These are phyloP conservation scores for Drosophila cognata DNA, from an alignment of 2,888 invertebrate genomes.

Conservation along the genomic window DNA sequence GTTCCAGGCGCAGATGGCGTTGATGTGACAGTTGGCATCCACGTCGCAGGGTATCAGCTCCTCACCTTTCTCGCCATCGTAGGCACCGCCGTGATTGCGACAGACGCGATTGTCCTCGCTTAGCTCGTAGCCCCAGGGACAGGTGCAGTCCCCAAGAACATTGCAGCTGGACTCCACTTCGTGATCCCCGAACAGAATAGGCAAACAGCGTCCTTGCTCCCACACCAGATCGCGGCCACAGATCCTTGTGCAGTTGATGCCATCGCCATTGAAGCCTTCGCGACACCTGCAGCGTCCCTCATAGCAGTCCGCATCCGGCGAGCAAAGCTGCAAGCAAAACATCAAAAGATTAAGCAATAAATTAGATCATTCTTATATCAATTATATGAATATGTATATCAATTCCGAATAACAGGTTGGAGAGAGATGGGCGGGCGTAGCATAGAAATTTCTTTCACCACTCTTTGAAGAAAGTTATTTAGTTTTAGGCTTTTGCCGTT, in stretches of 20 bases:
- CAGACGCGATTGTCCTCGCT: constrained; percentile 80
- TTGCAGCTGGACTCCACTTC: constrained; percentile 82
- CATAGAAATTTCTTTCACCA: background rate
- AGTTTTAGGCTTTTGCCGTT: background rate
- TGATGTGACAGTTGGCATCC: constrained; percentile 91
- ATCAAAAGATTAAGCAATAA: background rate
- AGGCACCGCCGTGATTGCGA: constrained; percentile 52
- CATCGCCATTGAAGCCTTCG: constrained; percentile 90
- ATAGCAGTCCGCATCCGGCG: constrained; percentile 91
- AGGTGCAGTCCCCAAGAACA: constrained; percentile 85
- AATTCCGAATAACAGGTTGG: background rate
- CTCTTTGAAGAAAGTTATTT: background rate
- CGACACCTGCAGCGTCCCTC: constrained; percentile 90
- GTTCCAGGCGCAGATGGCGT: constrained; percentile 91
- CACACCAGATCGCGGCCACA: constrained; percentile 82
- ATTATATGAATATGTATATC: background rate
- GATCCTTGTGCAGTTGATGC: constrained; percentile 84
- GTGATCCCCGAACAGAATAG: constrained; percentile 75
- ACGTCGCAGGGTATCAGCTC: constrained; percentile 88
- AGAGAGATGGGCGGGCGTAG: background rate
- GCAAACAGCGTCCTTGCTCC: constrained; percentile 81
- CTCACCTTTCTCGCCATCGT: constrained; percentile 65
- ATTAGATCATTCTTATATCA: background rate
- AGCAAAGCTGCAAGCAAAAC: constrained; percentile 73
- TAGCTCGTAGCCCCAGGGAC: constrained; percentile 86